A percentile compares a stretch with the other conserved stretches of the same genome.
These are phyloP conservation scores for Megalops atlanticus DNA, from an alignment of 2,113 vertebrate species.

Conservation along the genomic window DNA sequence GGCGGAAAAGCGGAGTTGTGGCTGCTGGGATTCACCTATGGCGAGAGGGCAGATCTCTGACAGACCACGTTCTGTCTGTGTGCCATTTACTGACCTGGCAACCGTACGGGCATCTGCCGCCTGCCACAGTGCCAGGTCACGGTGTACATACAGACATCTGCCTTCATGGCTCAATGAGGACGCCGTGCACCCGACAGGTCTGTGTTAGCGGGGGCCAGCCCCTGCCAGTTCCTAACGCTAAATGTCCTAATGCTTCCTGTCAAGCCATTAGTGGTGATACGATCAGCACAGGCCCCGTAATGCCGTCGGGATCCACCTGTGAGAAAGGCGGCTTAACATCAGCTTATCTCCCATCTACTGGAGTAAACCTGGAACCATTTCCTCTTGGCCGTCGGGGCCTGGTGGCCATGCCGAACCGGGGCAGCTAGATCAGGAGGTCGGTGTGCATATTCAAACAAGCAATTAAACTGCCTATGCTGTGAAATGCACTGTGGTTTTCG, in stretches of 20 bases:
- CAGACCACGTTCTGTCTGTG: conserved; percentile 92
- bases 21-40: conserved; percentile 86
- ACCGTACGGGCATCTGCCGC: conserved; percentile 96
- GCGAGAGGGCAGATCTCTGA: conserved; percentile 83
- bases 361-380: conserved; percentile 99
- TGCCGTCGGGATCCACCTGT: conserved; percentile 99
- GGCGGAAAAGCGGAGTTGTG: conserved; percentile 71
- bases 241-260: conserved; percentile 98
- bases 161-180: conserved; percentile 87
- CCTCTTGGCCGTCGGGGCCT: conserved; percentile 78
- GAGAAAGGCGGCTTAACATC: conserved; percentile 99
- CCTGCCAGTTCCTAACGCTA: conserved; percentile 92
- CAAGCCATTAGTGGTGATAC: conserved; percentile 98
- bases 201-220: conserved; percentile 82
- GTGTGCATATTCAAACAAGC: conserved; percentile 87
- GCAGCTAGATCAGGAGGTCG: conserved; percentile 72
- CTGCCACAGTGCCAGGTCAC: conserved; percentile 91
- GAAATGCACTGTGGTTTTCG: no score
- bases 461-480: no score
- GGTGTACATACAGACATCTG: conserved; percentile 98
- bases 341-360: conserved; percentile 97
- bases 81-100: conserved; percentile 96
- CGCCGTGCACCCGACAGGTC: conserved; percentile 91
- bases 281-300: conserved; percentile 97
- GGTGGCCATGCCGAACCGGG: conserved; percentile 90